A percentile compares a stretch with the other conserved stretches of the same genome.
These are phyloP conservation scores for Lasioglossum leucozonium DNA, from an alignment of 2,888 invertebrate species.

Conservation along the genomic window DNA sequence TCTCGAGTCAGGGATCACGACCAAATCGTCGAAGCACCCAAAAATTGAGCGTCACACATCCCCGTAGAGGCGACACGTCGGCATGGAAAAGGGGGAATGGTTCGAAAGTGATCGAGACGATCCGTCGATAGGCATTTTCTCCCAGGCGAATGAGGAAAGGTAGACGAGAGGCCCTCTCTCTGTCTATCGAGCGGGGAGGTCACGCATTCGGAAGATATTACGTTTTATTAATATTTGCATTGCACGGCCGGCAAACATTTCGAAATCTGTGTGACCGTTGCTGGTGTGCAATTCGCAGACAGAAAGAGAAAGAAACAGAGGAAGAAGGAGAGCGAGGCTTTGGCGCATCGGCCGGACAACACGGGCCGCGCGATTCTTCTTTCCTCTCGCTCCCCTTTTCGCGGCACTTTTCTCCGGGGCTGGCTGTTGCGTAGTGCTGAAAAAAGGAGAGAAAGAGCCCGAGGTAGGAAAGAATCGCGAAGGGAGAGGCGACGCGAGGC, in stretches of 20 bases:
- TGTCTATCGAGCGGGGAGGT: constrained; percentile 14
- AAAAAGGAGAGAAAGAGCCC: constrained; percentile 17
- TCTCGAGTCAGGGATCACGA: too few relatives aligned
- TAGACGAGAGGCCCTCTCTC: neutral
- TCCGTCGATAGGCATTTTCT: constrained; percentile 8
- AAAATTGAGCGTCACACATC: neutral
- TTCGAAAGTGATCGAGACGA: constrained; percentile 16
- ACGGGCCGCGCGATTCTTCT: constrained; percentile 60
- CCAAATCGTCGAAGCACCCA: neutral
- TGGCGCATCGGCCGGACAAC: constrained; percentile 48
- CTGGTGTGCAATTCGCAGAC: constrained; percentile 51
- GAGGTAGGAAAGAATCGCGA: neutral
- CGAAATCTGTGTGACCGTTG: constrained; percentile 56
- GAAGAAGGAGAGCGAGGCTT: constrained; percentile 10
- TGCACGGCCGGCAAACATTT: constrained; percentile 64
- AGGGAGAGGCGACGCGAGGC: neutral
- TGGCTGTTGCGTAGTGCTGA: constrained; percentile 26
- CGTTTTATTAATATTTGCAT: constrained; percentile 76
- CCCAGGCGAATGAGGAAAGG: constrained; percentile 32
- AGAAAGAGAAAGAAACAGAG: neutral
- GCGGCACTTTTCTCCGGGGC: constrained; percentile 47
- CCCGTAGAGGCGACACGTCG: neutral
- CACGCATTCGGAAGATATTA: constrained; percentile 70
- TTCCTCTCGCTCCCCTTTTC: constrained; percentile 40
- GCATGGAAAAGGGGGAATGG: neutral